phyloP scores from a whole-genome alignment of 2,888 invertebrate species.

The Drosophila tripunctata region DNA sequence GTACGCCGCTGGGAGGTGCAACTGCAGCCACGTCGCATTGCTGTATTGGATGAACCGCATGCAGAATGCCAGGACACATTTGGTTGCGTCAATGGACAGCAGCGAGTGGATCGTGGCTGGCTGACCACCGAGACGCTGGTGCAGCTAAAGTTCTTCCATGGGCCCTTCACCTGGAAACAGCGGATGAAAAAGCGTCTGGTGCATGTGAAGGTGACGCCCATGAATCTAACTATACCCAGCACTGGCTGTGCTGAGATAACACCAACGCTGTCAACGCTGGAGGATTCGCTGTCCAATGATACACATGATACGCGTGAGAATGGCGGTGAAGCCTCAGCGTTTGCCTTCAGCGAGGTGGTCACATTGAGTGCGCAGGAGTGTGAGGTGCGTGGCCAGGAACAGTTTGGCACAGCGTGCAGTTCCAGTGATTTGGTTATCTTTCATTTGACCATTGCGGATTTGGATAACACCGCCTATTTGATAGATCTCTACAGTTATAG shows the following conservation, averaged over 20 bases:
- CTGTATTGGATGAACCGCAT: slow-evolving; percentile 80
- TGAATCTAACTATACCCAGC: slow-evolving; percentile 86
- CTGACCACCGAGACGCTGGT: slow-evolving; percentile 92
- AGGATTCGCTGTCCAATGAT: slow-evolving; percentile 87
- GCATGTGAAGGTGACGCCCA: slow-evolving; percentile 90
- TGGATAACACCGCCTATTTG: slow-evolving; percentile 91
- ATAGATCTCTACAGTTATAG: slow-evolving; percentile 93
- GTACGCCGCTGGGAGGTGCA: slow-evolving; percentile 93
- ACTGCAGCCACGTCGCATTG: slow-evolving; percentile 88
- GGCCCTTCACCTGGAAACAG: slow-evolving; percentile 91
- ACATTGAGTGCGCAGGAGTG: slow-evolving; percentile 89
- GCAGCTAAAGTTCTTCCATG: slow-evolving; percentile 92
- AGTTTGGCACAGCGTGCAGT: slow-evolving; percentile 92
- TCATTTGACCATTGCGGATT: slow-evolving; percentile 90
- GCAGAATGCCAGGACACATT: slow-evolving; percentile 86
- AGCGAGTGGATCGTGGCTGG: slow-evolving; percentile 91
- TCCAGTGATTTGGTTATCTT: slow-evolving; percentile 91
- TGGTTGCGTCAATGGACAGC: slow-evolving; percentile 86
- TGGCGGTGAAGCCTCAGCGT: slow-evolving; percentile 84
- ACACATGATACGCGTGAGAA: slow-evolving; percentile 86
- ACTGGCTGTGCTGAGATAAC: slow-evolving; percentile 69
- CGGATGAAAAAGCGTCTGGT: slow-evolving; percentile 88
- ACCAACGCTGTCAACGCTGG: slow-evolving; percentile 84
- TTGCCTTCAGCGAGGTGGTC: slow-evolving; percentile 87
- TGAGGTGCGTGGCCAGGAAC: slow-evolving; percentile 89